Evolutionary conservation across 1,140 invertebrate genomes (phyloP).

Genomic region (Caerostris darwini): DNA sequence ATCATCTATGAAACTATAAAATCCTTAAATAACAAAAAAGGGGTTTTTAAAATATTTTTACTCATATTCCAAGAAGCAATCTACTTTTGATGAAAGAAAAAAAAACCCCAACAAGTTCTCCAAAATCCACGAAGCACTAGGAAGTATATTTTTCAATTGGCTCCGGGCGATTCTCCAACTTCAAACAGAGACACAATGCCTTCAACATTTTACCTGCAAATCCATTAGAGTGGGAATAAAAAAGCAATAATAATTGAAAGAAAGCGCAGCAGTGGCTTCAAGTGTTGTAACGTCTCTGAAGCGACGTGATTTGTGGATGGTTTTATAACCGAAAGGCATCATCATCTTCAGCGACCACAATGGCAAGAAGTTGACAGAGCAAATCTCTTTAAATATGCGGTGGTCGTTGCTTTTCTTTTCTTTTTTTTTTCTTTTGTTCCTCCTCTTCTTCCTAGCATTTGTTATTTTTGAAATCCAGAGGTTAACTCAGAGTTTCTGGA

Average conservation of each 20-base stretch:
- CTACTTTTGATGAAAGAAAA: not conserved
- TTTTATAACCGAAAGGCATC: not conserved
- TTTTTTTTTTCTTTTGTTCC: not conserved
- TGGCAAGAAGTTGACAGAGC: not conserved
- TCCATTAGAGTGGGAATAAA: not conserved
- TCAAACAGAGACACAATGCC: not conserved
- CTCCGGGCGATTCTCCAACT: not conserved
- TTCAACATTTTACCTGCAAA: not conserved
- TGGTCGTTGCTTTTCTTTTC: not conserved
- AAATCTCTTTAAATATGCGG: conserved; percentile 6
- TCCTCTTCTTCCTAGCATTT: not conserved
- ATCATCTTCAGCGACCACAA: not conserved
- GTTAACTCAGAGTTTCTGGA: not conserved
- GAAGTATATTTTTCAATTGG: not conserved
- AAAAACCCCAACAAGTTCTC: not conserved
- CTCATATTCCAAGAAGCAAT: not conserved
- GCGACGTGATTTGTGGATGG: not conserved
- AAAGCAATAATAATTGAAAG: conserved; percentile 7
- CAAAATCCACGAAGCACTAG: not conserved
- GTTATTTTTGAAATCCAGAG: not conserved
- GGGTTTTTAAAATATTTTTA: no score
- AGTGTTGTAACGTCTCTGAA: not conserved
- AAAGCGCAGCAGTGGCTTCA: not conserved
- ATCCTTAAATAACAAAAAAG: no score
- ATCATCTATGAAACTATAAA: no score